Base-by-base conservation (phyloP, 2,113 vertebrate species). In the Neogale vison region DNA sequence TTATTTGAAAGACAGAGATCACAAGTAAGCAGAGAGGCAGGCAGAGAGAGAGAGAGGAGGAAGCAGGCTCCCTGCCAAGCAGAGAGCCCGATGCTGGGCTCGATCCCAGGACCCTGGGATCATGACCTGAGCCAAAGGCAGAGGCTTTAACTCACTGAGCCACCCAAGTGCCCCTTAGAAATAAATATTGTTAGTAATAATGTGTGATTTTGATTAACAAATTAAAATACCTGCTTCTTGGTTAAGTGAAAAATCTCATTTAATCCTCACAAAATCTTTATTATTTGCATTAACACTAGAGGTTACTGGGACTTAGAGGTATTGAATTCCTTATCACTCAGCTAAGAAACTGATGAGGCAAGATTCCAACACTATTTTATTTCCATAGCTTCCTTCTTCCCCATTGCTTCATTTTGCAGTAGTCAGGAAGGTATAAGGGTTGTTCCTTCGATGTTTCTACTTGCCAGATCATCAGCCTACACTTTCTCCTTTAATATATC, bases 241-340 rank as follows among this genome's bases (percentile, higher is more conserved):
- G n/a, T 81, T 87, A 72, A 93, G 24, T 7, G 8, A 1, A 82
- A 76, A 31, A 31, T 50, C 36, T 91, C 59, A 80, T 47, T 93
- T 65, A 81, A 77, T 79, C 13, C 36, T 93, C 77, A 42, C 5
- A 86, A 88, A 61, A 74, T 4, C 29, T 59, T 4, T 61, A 76
- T 88, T 76, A 52, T 80, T 86, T 94, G 15, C n/a, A 92, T 87
- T 81, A 92, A 80, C 93, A 29, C 29, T 71, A 34, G 11, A 88
- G 7, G 20, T 50, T 59, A 69, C 20, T 82, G 26, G 69, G 4
- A 85, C 74, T 77, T 72, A 82, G 72, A 74, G 14, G 29, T 11
- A 31, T 7, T 42, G 55, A 67, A 20, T 79, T 65, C 23, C 17
- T 87, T 80, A 34, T 52, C 63, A 71, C 39, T 84, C 4, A 79